Base-by-base conservation (phyloP, 1,140 invertebrate species). In the Zaprionus ornatus region DNA sequence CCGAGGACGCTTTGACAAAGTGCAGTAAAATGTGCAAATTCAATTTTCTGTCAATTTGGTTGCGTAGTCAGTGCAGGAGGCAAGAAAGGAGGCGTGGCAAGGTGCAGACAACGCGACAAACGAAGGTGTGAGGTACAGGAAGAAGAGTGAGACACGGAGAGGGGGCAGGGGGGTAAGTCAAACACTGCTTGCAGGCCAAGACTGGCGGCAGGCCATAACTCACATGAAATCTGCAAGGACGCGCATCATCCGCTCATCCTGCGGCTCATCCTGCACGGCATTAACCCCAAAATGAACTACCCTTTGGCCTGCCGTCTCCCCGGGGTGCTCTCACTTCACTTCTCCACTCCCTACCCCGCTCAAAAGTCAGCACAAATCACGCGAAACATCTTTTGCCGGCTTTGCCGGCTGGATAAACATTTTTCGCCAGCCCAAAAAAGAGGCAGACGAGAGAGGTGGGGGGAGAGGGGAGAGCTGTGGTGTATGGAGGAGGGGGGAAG, bases 11-110 rank as follows among this genome's bases (percentile, higher is more conserved):
- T 60, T 73, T 80, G 70, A 79, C 63, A 76, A 82, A 82, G 66
- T 86, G 84, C 84, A 87, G 77, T 70, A 87, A 87, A 78, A 87
- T 88, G 84, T 87, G 85, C 77, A 87, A 87, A 88, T 88, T 87
- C 50, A 81, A 87, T 87, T 88, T 88, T 80, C 74, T 75, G 73
- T 77, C 83, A 88, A 88, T 83, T 83, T 77, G 29, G 65, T 74
- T 71, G 73, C 60, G 62, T 21, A 45, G n/a, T 17, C 40, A 17
- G n/a, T 37, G 21, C 23, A 45, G 12, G 64, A 27, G 15, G 15
- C 57, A 13, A 27, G 32, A 15, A 19, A 32, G 15, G 3, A n/a
- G 59, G 70, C 73, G 69, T 74, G 75, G 63, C 62, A 60, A 54
- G 69, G 37, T 48, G 68, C 59, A 37, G 72, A 68, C 68, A 66